Evolutionary conservation across 2,797 vertebrate genomes (phyloP), one percentile per base, ranked within the genome.

Genomic region (Hoplostethus mediterraneus): DNA sequence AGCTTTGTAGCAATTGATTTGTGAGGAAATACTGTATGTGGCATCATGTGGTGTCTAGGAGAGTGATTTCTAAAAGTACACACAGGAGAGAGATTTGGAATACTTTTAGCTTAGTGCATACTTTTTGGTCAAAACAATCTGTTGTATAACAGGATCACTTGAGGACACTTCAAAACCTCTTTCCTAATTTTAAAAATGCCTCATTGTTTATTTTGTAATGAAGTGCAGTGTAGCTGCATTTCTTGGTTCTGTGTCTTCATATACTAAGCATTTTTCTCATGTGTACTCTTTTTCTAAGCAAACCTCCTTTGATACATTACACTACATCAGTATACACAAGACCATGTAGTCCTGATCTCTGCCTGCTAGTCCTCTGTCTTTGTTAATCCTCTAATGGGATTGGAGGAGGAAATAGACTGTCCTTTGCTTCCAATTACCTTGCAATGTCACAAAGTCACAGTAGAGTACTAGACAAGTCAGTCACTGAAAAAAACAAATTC

Each of bases 331-430:
- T 5, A 2, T 47, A 63, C 16, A 38, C 9, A 58, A 53, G 17
- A 45, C 36, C 8, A 38, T 45, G 65, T 7, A 51, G 48, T 64
- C 16, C 36, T 83, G 82, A 76, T 87, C 86, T 84, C 78, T 90
- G 80, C 48, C 81, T 87, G 87, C 81, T 91, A 57, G 51, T 44
- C 71, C 81, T 86, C 90, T 4, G 82, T 87, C 79, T 88, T 80
- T 66, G 75, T 74, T 95, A 95, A 96, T 92, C 93, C 92, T 79
- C 55, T 95, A 95, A 96, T 95, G 80, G 89, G 94, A 94, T 92
- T 89, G 77, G 69, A 79, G 81, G 82, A 90, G 81, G 84, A 95
- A 94, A 95, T 94, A 94, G 93, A 91, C 86, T 69, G 76, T 69
- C 84, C 81, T 92, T 88, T 90, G 82, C 67, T 80, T 81, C 53